A percentile compares a stretch with the other conserved stretches of the same genome.
Evolutionary conservation across 2,113 vertebrate species (phyloP).

Genomic region (Origma solitaria): DNA sequence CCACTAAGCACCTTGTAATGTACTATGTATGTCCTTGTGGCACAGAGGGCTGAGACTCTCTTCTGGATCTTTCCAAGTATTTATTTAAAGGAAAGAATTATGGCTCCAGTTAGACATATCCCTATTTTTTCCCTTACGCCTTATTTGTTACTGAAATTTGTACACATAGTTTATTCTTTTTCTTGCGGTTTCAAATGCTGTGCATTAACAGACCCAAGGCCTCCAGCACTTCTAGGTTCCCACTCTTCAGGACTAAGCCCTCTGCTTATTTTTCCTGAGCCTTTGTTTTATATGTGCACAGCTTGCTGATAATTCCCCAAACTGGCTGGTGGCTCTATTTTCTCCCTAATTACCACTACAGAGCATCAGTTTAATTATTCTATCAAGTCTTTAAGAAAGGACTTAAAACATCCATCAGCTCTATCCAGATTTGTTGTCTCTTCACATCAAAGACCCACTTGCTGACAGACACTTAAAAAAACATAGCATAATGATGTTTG

Average conservation of each 20-base stretch:
- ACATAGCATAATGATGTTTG: not conserved
- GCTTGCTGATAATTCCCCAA: not conserved
- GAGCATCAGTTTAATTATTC: slow-evolving; percentile 38
- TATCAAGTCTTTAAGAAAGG: not conserved
- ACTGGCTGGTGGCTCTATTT: not conserved
- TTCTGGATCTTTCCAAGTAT: not conserved
- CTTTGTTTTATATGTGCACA: not conserved
- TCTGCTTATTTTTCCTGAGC: not conserved
- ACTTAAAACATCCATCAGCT: not conserved
- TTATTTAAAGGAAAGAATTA: not conserved
- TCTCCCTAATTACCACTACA: slow-evolving; percentile 37
- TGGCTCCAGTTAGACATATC: not conserved
- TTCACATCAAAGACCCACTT: slow-evolving; percentile 15
- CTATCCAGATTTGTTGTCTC: not conserved
- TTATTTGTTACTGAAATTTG: not conserved
- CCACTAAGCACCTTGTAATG: not conserved
- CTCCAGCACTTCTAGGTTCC: not conserved
- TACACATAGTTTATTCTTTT: not conserved
- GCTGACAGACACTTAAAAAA: not conserved
- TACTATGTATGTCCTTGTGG: not conserved
- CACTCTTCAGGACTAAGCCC: not conserved
- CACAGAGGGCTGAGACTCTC: not conserved
- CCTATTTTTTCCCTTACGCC: not conserved
- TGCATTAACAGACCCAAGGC: not conserved
- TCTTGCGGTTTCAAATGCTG: not conserved